Evolutionary conservation across 1,140 invertebrate genomes (phyloP).

Genomic region (Saccostrea glomerata): DNA sequence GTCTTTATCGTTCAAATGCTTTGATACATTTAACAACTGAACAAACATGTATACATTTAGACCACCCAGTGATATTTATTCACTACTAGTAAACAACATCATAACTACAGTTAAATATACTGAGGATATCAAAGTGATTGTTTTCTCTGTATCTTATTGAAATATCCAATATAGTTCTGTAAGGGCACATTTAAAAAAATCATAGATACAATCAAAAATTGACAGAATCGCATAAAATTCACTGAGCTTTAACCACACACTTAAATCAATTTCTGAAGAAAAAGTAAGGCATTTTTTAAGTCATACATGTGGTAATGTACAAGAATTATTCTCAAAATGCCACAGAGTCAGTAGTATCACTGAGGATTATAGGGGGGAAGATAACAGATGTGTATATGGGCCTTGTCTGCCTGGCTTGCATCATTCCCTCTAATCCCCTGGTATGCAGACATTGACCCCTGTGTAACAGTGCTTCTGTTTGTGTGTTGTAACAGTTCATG

Average conservation of each 20-base stretch:
- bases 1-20: background rate
- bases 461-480: background rate
- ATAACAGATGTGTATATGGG: background rate
- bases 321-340: background rate
- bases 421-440: slow-evolving; percentile 5
- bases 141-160: background rate
- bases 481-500: slow-evolving; percentile 7
- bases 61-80: slow-evolving; percentile 5
- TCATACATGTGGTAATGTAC: too few species aligned
- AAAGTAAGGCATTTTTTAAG: too few species aligned
- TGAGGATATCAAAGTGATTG: background rate
- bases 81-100: background rate
- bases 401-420: slow-evolving; percentile 4
- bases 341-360: background rate
- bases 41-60: background rate
- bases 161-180: too few species aligned
- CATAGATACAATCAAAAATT: too few species aligned
- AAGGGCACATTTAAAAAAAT: too few species aligned
- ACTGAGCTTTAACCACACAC: too few species aligned
- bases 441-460: slow-evolving; percentile 16
- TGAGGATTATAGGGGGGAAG: background rate
- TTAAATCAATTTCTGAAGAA: too few species aligned
- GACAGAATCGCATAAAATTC: too few species aligned
- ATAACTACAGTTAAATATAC: background rate
- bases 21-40: slow-evolving; percentile 16